Evolutionary conservation across 1,140 invertebrate genomes (phyloP).

Genomic region (Cryptotermes secundus): DNA sequence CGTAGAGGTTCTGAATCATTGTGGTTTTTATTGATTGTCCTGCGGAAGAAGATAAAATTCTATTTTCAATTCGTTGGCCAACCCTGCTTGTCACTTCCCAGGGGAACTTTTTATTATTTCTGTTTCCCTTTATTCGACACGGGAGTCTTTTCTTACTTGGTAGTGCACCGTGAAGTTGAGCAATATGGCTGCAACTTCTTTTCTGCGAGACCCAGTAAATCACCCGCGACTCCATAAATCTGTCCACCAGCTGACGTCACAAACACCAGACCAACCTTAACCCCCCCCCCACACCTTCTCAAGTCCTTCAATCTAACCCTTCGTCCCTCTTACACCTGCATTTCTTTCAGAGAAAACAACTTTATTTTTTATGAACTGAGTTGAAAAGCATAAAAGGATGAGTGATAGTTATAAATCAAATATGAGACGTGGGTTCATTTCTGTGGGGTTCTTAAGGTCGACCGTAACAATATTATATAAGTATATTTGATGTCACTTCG

Average conservation of each 20-base stretch:
- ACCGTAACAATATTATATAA: neutral
- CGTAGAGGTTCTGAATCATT: too few relatives aligned
- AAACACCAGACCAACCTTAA: neutral
- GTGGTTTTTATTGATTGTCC: neutral
- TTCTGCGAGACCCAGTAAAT: constrained; percentile 23
- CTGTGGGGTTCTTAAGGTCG: neutral
- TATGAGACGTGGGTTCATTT: neutral
- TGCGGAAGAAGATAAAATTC: neutral
- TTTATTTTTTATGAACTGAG: constrained; percentile 15
- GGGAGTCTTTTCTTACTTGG: too few relatives aligned
- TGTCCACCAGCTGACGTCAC: constrained; percentile 24
- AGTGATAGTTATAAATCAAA: constrained; percentile 6
- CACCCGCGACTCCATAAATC: constrained; percentile 25
- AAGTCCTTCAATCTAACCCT: neutral
- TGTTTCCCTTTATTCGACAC: neutral
- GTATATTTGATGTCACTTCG: neutral
- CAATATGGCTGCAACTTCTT: constrained; percentile 20
- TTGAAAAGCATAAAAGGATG: neutral
- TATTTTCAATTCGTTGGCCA: neutral
- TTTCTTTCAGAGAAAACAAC: neutral
- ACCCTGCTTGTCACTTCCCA: neutral
- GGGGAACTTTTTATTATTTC: constrained; percentile 11
- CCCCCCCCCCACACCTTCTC: neutral
- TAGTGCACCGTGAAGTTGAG: neutral
- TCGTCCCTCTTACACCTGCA: neutral